phyloP scores from a whole-genome alignment of 2,888 invertebrate genomes.

The Caenorhabditis virilis region DNA sequence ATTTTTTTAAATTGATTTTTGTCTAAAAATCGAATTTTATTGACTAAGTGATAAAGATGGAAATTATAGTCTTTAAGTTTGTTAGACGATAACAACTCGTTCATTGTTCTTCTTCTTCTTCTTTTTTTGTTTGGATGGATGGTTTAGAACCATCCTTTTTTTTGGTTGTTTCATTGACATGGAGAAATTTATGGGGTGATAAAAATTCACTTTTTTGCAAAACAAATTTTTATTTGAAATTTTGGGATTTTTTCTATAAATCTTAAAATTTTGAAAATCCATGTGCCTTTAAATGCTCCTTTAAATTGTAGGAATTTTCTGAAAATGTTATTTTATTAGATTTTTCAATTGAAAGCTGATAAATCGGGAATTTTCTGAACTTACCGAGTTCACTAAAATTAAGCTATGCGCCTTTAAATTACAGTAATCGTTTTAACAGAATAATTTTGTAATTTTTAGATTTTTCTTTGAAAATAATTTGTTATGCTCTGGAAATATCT shows the following conservation, averaged over 20 bases:
- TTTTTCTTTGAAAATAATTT: conserved; percentile 3
- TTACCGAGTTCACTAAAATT: background rate
- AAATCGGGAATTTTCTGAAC: background rate
- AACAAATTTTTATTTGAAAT: background rate
- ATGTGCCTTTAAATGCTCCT: too few species aligned
- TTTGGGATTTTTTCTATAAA: too few species aligned
- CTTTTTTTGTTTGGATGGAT: background rate
- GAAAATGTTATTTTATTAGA: too few species aligned
- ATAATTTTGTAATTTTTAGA: background rate
- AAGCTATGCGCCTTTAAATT: background rate
- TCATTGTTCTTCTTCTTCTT: background rate
- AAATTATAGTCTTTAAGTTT: too few species aligned
- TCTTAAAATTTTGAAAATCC: too few species aligned
- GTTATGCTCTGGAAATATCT: background rate
- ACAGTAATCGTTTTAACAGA: background rate
- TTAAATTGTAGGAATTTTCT: too few species aligned
- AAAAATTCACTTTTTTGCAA: background rate
- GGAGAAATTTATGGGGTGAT: too few species aligned
- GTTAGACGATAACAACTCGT: too few species aligned
- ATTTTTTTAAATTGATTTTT: too few species aligned
- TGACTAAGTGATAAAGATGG: too few species aligned
- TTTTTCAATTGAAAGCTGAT: background rate
- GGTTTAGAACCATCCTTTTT: background rate
- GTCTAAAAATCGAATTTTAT: too few species aligned
- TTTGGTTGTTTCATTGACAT: background rate